phyloP scores from a whole-genome alignment of 1,140 invertebrate species.

The Parapsyche elsis region DNA sequence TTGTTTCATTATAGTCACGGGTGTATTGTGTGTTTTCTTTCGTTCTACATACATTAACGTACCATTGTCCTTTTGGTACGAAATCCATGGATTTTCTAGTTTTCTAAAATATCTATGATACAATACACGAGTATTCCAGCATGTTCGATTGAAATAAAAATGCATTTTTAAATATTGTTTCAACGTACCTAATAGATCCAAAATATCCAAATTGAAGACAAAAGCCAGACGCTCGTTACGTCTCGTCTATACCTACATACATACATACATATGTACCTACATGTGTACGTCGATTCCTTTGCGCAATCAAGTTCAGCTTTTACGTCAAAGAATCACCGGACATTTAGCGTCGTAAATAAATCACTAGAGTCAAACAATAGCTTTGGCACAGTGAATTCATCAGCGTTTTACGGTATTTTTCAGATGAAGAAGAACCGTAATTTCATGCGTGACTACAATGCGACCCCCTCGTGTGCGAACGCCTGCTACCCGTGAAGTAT shows the following conservation, averaged over 20 bases:
- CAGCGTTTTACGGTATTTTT: constrained; percentile 51
- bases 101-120: no score
- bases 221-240: no score
- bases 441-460: constrained; percentile 48
- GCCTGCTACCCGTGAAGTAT: constrained; percentile 40
- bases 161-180: background rate
- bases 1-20: background rate
- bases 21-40: background rate
- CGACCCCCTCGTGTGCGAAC: constrained; percentile 1
- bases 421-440: constrained; percentile 33
- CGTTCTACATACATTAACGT: background rate
- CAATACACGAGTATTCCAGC: no score
- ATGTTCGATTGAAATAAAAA: no score
- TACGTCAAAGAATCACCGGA: background rate
- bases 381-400: constrained; percentile 49
- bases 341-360: constrained; percentile 25
- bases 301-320: no score
- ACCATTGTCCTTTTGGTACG: no score
- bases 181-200: background rate
- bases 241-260: no score
- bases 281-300: no score
- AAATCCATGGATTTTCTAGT: no score
- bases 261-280: no score
- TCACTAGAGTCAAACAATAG: constrained; percentile 49
- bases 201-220: no score